Evolutionary conservation across 2,888 invertebrate genomes (phyloP).

Genomic region (Drosophila acutilabella): DNA sequence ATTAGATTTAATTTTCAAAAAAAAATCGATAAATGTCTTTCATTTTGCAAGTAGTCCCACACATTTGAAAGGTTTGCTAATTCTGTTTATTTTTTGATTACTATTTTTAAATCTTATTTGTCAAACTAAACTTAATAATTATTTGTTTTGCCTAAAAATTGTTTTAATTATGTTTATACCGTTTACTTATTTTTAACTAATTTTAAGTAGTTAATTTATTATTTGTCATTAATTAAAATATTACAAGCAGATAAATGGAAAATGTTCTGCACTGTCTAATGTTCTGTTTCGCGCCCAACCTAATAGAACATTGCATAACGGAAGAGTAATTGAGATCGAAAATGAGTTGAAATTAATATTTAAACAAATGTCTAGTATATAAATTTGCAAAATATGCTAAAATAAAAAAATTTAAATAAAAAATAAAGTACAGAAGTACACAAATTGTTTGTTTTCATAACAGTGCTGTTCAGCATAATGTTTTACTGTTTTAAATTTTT

Average conservation of each 20-base stretch:
- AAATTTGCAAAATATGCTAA: conserved; percentile 44
- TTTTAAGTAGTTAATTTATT: conserved; percentile 84
- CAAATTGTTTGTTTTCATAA: conserved; percentile 47
- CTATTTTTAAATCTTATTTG: conserved; percentile 40
- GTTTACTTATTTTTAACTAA: conserved; percentile 78
- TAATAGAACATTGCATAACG: conserved; percentile 25
- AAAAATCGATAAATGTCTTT: conserved; percentile 3
- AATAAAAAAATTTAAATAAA: conserved; percentile 34
- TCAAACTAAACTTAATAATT: conserved; percentile 48
- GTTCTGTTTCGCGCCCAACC: conserved; percentile 29
- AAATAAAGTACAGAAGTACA: conserved; percentile 23
- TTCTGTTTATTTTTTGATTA: conserved; percentile 30
- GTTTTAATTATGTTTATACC: conserved; percentile 62
- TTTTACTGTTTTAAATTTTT: conserved; percentile 29
- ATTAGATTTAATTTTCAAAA: conserved; percentile 53
- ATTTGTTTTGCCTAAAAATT: conserved; percentile 72
- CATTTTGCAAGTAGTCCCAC: conserved; percentile 14
- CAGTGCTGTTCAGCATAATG: conserved; percentile 17
- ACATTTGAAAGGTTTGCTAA: background rate
- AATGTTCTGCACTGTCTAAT: conserved; percentile 24
- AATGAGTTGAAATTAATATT: conserved; percentile 65
- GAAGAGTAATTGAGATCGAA: conserved; percentile 35
- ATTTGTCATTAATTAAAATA: conserved; percentile 59
- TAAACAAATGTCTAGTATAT: conserved; percentile 72
- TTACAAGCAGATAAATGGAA: conserved; percentile 8